Evolutionary conservation across 1,140 invertebrate genomes (phyloP).

Genomic region (Drosophila auraria): DNA sequence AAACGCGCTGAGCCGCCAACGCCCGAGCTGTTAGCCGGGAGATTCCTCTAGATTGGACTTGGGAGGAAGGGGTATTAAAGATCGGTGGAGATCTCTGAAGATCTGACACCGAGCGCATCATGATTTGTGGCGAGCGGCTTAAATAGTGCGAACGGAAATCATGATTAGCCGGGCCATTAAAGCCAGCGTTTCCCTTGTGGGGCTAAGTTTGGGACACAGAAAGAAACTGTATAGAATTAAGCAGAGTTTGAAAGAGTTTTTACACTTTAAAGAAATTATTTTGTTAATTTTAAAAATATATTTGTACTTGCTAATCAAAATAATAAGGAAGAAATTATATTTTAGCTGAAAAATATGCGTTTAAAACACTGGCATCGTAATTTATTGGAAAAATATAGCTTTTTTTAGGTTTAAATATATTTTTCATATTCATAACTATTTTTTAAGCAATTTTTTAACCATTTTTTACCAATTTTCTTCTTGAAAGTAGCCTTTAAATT

Average conservation of each 20-base stretch:
- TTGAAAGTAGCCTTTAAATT: not conserved
- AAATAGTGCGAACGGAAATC: conserved; percentile 78
- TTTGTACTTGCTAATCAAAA: too few relatives aligned
- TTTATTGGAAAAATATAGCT: too few relatives aligned
- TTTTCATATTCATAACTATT: too few relatives aligned
- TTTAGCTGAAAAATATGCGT: too few relatives aligned
- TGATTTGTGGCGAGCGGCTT: conserved; percentile 52
- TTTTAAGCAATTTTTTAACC: too few relatives aligned
- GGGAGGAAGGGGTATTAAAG: not conserved
- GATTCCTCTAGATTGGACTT: conserved; percentile 26
- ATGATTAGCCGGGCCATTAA: conserved; percentile 76
- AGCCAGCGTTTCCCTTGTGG: conserved; percentile 27
- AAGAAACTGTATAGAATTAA: not conserved
- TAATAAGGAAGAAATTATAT: too few relatives aligned
- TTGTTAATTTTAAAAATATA: too few relatives aligned
- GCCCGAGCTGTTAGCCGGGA: conserved; percentile 25
- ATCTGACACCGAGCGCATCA: conserved; percentile 57
- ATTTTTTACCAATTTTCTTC: too few relatives aligned
- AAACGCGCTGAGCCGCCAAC: conserved; percentile 58
- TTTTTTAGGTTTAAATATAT: too few relatives aligned
- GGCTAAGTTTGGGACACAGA: conserved; percentile 1
- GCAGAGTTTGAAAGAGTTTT: too few relatives aligned
- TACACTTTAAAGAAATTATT: too few relatives aligned
- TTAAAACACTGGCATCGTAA: too few relatives aligned
- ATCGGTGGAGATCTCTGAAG: conserved; percentile 37